Evolutionary conservation across 2,888 invertebrate genomes (phyloP).

Genomic region (Macrophya alboannulata): DNA sequence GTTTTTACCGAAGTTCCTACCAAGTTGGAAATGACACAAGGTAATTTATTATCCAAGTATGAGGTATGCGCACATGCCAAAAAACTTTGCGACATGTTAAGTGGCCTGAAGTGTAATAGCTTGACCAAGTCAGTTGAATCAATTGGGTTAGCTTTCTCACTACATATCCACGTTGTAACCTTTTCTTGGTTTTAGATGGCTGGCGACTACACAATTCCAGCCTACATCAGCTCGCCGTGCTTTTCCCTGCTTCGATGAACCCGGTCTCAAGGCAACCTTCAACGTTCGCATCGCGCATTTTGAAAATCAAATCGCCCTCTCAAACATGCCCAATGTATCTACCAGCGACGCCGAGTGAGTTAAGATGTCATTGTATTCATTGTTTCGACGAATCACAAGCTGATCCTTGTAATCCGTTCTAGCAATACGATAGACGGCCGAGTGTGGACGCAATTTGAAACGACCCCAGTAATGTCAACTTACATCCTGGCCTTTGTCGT

Average conservation of each 20-base stretch:
- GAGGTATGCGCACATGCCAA: background rate
- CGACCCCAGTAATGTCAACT: conserved; percentile 72
- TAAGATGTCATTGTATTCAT: background rate
- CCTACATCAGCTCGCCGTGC: conserved; percentile 91
- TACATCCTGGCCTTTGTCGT: conserved; percentile 72
- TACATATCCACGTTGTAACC: background rate
- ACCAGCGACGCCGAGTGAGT: background rate
- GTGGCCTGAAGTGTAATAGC: background rate
- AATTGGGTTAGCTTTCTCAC: background rate
- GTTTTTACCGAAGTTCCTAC: conserved; percentile 84
- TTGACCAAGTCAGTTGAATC: background rate
- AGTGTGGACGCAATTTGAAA: conserved; percentile 61
- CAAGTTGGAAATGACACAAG: conserved; percentile 80
- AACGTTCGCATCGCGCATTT: conserved; percentile 79
- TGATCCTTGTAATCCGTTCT: background rate
- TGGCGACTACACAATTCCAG: conserved; percentile 91
- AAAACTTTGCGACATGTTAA: background rate
- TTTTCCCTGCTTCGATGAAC: conserved; percentile 94
- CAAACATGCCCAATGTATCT: background rate
- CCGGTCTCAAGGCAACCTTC: conserved; percentile 90
- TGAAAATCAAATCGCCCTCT: background rate
- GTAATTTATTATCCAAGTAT: conserved; percentile 76
- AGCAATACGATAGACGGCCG: conserved; percentile 40
- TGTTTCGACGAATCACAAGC: background rate
- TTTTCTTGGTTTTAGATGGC: conserved; percentile 83